Base-by-base conservation (phyloP, 2,888 invertebrate species). In the Nesidiocoris tenuis region DNA sequence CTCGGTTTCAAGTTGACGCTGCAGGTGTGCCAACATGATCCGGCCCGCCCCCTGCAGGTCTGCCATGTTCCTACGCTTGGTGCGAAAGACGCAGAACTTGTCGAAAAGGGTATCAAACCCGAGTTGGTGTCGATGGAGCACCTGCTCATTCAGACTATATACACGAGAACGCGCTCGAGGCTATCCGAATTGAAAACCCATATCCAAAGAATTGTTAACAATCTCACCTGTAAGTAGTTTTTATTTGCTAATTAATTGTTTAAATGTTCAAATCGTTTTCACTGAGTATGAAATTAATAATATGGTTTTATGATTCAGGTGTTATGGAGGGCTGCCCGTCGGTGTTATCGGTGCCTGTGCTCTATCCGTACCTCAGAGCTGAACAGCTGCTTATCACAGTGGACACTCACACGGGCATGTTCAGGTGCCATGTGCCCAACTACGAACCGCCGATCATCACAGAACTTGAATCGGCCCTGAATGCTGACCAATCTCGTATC, bases 51-150 rank as follows among this genome's bases (percentile, higher is more conserved):
- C 0, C 84, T 95, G 56, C 87, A 89, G 1, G 90, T 91, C 0
- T 85, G 90, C 21, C 90, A 91, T 82, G 85, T 90, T 17, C 90
- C 90, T 19, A 87, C 88, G 1, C 82, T 91, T 82, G 89, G 91
- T 83, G 87, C 88, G 85, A 87, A 91, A 86, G 89, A 89, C 81
- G 85, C 85, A 74, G 90, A 92, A 83, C 89, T 90, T 71, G 90
- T 90, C 0, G 91, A 91, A 81, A 85, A 90, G 79, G 94, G 94
- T 16, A 91, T 95, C 59, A 88, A 94, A 80, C 94, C 94, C 22
- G 95, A 96, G 84, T 90, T 94, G 81, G 87, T 98, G n/a, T 96
- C 96, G 2, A 93, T 98, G 90, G 98, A 98, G 85, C 90, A 95
- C 55, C 86, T 98, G 71, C 86, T 98, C 57, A 96, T 97, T 3